Base-by-base conservation (phyloP, 2,113 vertebrate species). In the Lagopus leucura region DNA sequence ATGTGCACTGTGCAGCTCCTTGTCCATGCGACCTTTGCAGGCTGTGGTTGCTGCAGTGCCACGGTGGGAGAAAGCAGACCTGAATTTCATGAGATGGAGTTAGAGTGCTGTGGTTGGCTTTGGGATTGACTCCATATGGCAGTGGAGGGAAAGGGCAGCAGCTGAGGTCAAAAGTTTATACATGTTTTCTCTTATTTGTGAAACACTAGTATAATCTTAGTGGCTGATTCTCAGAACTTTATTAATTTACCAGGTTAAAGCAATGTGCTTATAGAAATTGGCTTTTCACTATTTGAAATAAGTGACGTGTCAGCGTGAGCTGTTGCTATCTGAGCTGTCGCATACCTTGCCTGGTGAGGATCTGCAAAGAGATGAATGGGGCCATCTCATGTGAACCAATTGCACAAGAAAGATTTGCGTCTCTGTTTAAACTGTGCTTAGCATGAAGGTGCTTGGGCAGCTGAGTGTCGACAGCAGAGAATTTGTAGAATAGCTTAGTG, bases 21-120 rank as follows among this genome's bases (percentile, higher is more conserved):
- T 27, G 32, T 43, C 48, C 28, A 5, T 34, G 11, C 79, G 79
- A 70, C 69, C 70, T 97, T 91, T 88, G 13, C 58, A 78, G 45
- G 13, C 21, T 1, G 8, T 4, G 19, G 71, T 48, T 0, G 1
- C 30, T 82, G 74, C 66, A 84, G 43, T 40, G 63, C 15, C 17
- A 38, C 6, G n/a, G 32, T 36, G 34, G 50, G 20, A 34, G 40
- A 36, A 42, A 36, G 25, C 24, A 58, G 18, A 28, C 5, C 36
- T 48, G 22, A 87, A 45, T 71, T 54, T 86, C n/a, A 25, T 38
- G 64, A 74, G 69, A 10, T 64, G 25, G 40, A 60, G 25, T 10
- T 82, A 14, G 15, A 14, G 15, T 73, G 18, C 36, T 74, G 34
- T 2, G 1, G 16, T 7, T 86, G 83, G 27, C 21, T 89, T 82